Evolutionary conservation across 2,797 vertebrate species (phyloP), one percentile per base, ranked within the genome.

Genomic region (Agapornis canus): DNA sequence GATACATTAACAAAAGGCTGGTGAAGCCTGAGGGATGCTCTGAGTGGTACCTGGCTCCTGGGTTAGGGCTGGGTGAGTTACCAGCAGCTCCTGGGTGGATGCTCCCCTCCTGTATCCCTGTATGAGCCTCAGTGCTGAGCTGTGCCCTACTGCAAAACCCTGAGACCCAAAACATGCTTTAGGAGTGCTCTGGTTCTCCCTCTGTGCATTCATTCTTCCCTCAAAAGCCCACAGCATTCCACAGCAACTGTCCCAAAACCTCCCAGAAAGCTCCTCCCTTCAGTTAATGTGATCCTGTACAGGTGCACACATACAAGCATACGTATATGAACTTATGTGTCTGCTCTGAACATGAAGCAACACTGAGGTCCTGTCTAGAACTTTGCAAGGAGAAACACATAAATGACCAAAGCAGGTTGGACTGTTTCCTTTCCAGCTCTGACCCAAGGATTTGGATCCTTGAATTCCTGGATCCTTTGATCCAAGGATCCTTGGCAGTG

Each of bases 311-410:
- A 14, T 2, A 10, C 3, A 23, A 15, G 37, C 15, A 6, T 4
- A 14, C 1, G 13, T 6, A 2, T 1, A 11, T 2, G 27, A 5
- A 39, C 37, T 4, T 2, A 4, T 49, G 2, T 0, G 0, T 18
- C 63, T 32, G 42, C 61, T 51, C 8, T 4, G n/a, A 35, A 31
- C 1, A 1, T 9, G n/a, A 31, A 65, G 65, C 77, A 37, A 12
- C 4, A 5, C 59, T 37, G 11, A 29, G 56, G 45, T 12, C 19
- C 40, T 35, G 3, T 9, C 40, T 4, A 29, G 26, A 1, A 11
- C 49, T 57, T n/a, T 21, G 22, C 39, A 13, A 18, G 39, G 25
- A 47, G 25, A 56, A 31, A 39, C 0, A 2, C 37, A 40, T 2
- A 14, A 69, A 39, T 45, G 9, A 8, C 32, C 57, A 40, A 3